Conservation (phyloP, 1,140 invertebrate genomes). For the Zaprionus taronus region DNA sequence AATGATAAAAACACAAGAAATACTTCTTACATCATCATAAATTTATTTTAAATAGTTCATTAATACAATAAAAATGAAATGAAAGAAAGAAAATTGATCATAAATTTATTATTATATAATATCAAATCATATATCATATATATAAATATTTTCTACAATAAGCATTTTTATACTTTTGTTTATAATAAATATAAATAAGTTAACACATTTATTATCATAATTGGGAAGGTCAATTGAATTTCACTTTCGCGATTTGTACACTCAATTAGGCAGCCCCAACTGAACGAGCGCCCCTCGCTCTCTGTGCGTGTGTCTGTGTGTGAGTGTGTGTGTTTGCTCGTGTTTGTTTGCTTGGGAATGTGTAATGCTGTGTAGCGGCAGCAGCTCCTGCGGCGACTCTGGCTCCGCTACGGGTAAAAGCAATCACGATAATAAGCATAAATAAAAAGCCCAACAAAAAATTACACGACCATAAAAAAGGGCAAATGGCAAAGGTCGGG, state of each 20-base stretch:
- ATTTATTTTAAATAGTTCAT: not conserved
- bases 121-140: too few species aligned
- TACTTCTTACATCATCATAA: not conserved
- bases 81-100: too few species aligned
- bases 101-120: too few species aligned
- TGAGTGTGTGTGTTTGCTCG: conserved; percentile 11
- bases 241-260: not conserved
- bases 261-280: not conserved
- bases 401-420: conserved; percentile 42
- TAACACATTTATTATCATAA: not conserved
- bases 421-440: conserved; percentile 82
- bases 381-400: conserved; percentile 23
- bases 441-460: conserved; percentile 78
- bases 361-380: conserved; percentile 21
- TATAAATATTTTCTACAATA: not conserved
- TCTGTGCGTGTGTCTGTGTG: not conserved
- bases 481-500: conserved; percentile 60
- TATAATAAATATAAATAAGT: not conserved
- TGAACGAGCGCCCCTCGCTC: not conserved
- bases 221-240: not conserved
- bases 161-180: not conserved
- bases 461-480: conserved; percentile 79
- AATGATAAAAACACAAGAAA: too few species aligned
- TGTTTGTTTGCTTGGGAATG: conserved; percentile 23
- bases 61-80: too few species aligned